Evolutionary conservation across 2,888 invertebrate genomes (phyloP), one percentile per base, ranked within the genome.

Genomic region (Lepidonotus clava): DNA sequence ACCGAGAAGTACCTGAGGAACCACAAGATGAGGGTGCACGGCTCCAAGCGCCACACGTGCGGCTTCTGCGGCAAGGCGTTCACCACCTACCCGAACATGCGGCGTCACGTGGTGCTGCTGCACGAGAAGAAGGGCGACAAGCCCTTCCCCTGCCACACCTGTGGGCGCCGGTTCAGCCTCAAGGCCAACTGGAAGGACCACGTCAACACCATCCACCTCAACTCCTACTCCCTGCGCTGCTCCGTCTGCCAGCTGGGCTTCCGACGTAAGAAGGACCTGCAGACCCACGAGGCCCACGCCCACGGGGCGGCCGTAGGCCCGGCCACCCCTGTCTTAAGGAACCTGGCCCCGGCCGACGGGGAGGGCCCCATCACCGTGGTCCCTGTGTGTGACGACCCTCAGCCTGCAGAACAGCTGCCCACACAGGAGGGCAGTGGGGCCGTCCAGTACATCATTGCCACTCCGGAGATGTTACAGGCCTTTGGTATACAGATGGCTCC

Each of bases 21-120:
- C 40, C 86, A 86, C 56, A 86, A 61, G n/a, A 71, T 77, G 51
- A 11, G 86, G 6, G 86, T 86, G 14, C 86, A 86, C 38, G 56
- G 53, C 0, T 40, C 51, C 1, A 86, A 77, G 77, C 76, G 53
- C 8, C 40, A 80, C n/a, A 28, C 28, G 14, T 86, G 86, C 21
- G 32, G 41, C 1, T 38, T 46, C 14, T 86, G 86, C 38, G 77
- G 38, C 8, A 86, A 86, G 51, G 53, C 66, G 1, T 86, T 80
- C 41, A 38, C 77, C 1, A 80, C 46, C n/a, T 21, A 36, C n/a
- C 28, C 77, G 8, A 86, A 86, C 36, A 11, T 76, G 21, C 24
- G 32, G 18, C 28, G 86, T 8, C 86, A 86, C 38, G 32, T 86
- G 11, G 14, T 77, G 28, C 51, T 86, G 38, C 34, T 86, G 11